Base-by-base conservation (phyloP, 1,140 invertebrate genomes). In the Caenorhabditis tropicalis region DNA sequence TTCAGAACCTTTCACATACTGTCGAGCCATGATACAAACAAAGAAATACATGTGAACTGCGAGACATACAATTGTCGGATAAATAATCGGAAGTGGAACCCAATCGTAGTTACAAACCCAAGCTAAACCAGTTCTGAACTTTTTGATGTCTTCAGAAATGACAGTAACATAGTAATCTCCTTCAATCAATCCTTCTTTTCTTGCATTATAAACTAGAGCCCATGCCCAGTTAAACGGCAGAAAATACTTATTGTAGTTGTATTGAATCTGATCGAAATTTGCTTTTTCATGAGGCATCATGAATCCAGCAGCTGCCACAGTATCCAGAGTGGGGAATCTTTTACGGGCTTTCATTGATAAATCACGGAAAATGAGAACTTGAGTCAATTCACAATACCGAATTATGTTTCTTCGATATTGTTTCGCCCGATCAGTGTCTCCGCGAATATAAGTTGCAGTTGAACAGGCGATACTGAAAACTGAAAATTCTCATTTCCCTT, bases 41-140 rank as follows among this genome's bases (percentile, higher is more conserved):
- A 85, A 60, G 31, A 85, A 85, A 24, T 85, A 85, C 53, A 79
- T 74, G 29, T 85, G 84, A 33, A 85, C 84, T n/a, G 81, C 79
- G 6, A 85, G 39, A 65, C 84, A 85, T 15, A 85, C 84, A 33
- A 85, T 85, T 16, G 84, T 85, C 24, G 84, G 84, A 46, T 85
- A 85, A 46, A 85, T 85, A 19, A 85, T 65, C 5, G 84, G 84
- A 31, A 85, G 79, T 15, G 84, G 79, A 7, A 85, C 84, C 84
- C 84, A 85, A 29, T 85, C 84, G 60, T 85, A 85, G 15, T 85
- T 85, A 46, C 84, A 85, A 27, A 85, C 39, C 84, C 84, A 85
- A 27, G 84, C 84, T 2, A 85, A 24, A 29, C 56, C 84, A 24
- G 84, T 85, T 43, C 84, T 80, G 65, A 85, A 85, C 43, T 82